A percentile compares a stretch with the other conserved stretches of the same genome.
Evolutionary conservation across 2,113 vertebrate species (phyloP).

Genomic region (Phaethornis superciliosus): DNA sequence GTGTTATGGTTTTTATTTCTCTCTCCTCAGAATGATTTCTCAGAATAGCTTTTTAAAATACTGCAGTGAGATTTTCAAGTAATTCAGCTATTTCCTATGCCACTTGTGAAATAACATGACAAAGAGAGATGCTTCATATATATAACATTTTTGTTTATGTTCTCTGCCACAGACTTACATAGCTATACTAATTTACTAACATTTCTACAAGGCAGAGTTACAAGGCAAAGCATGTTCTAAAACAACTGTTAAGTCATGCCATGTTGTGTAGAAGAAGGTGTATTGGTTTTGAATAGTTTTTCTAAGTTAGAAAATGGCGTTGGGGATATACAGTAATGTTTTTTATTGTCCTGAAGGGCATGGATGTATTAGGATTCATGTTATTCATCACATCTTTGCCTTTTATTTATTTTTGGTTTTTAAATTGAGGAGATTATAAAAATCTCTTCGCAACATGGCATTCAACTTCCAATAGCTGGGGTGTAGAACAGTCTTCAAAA

Average conservation of each 20-base stretch:
- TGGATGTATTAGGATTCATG: background rate
- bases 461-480: background rate
- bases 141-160: background rate
- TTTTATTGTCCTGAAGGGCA: background rate
- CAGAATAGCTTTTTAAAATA: background rate
- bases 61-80: background rate
- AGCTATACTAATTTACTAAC: background rate
- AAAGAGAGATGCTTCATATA: background rate
- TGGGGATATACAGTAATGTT: background rate
- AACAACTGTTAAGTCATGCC: background rate
- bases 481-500: background rate
- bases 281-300: background rate
- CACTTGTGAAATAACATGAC: background rate
- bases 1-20: background rate
- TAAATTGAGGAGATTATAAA: background rate
- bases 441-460: background rate
- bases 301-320: background rate
- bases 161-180: background rate
- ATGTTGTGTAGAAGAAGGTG: background rate
- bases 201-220: background rate
- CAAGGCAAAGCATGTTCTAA: background rate
- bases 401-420: background rate
- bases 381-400: background rate
- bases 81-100: background rate
- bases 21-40: background rate